Evolutionary conservation across 2,113 vertebrate genomes (phyloP), one percentile per base, ranked within the genome.

Genomic region (Cyprinodon brontotheroides): DNA sequence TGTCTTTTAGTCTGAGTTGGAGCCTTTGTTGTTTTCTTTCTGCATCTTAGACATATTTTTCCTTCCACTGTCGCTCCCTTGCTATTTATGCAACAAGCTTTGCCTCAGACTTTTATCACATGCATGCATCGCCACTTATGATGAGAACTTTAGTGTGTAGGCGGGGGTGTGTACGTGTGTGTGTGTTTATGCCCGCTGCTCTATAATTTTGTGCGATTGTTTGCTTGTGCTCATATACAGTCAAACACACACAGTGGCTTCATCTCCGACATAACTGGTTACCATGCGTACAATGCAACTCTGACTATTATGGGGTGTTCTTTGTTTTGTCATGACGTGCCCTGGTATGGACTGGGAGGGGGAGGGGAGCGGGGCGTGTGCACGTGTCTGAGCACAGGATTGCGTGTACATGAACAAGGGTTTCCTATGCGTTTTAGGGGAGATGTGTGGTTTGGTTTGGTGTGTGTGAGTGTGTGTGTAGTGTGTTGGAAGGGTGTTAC

Each of bases 251-350:
- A 75, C 45, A 71, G 70, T 72, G 80, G 80, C 85, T 85, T 90
- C 86, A 84, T 88, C 89, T 89, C 88, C 89, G 88, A 91, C 90
- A 91, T 91, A 92, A 91, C 89, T 87, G 86, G 91, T 93, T 93
- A 84, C 92, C 89, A 93, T 93, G 92, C 88, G 89, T 89, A 93
- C 92, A 81, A 87, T 88, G 90, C 63, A 45, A 78, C 87, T 81
- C 68, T 72, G 84, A 85, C 77, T 93, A 93, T 94, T 93, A 94
- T 93, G 91, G 92, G 89, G 84, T 93, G 92, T 93, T 93, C 92
- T 94, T 94, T 94, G 92, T 93, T 93, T 93, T 92, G 92, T 92
- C 89, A 93, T 88, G 78, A 91, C 89, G 89, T 94, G 93, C 89
- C 92, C 87, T 92, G 87, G 84, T 92, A 93, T 92, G 89, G 87